Evolutionary conservation across 1,140 invertebrate genomes (phyloP), one percentile per base, ranked within the genome.

Genomic region (Meloidogyne hapla): DNA sequence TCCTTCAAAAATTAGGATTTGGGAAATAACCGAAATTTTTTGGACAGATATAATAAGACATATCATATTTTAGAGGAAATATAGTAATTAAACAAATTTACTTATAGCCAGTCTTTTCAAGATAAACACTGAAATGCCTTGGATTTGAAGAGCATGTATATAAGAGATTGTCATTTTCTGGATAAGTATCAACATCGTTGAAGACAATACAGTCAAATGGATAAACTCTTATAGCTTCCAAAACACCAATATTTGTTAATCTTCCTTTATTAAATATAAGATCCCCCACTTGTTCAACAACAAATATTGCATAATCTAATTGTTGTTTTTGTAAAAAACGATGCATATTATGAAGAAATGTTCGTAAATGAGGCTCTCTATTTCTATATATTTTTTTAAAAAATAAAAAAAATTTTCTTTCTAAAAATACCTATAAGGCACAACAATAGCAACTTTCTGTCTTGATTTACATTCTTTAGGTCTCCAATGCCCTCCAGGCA

Each of bases 161-260:
- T 71, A 95, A 90, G 88, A 96, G 95, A 2, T 92, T 91, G 69
- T 91, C 90, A 88, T 93, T 93, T 77, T 95, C 90, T 10, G 94
- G 94, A 75, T 97, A 90, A 8, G 96, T 87, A 89, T 98, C 94
- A 63, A 97, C 92, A 87, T 97, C 94, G 88, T 96, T 94, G 82
- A 97, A 92, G 69, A 97, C 91, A 62, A 95, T 91, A 85, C 95
- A 98, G 33, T 74, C 73, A 61, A 33, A 64, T 42, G 68, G 42
- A 69, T 56, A 56, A n/a, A 56, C 25, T 28, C 61, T 26, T 15
- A 61, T 73, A 3, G 40, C 38, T 13, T 56, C 48, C n/a, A 56
- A 56, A 56, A 56, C 48, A 21, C 48, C 48, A 21, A 56, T 56
- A 56, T 56, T 56, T 56, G 48, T 56, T 5, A 56, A 6, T 56